A percentile compares a stretch with the other conserved stretches of the same genome.
Conservation (phyloP, 2,888 invertebrate species). For the Ormyrus pomaceus region DNA sequence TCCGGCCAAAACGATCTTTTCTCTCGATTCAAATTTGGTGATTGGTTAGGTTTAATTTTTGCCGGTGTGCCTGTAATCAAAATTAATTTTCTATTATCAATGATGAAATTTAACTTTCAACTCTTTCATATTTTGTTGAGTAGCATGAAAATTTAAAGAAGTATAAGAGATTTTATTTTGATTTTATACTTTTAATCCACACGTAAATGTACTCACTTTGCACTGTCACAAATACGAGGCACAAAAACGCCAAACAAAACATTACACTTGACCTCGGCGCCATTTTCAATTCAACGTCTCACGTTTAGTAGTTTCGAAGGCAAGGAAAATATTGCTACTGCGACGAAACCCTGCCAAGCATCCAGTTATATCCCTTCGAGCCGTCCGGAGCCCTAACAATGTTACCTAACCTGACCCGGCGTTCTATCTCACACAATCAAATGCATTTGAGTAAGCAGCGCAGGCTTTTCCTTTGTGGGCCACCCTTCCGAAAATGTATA, state of each 20-base stretch:
- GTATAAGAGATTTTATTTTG: too few relatives aligned
- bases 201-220: slow-evolving; percentile 19
- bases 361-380: slow-evolving; percentile 16
- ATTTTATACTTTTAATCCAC: background rate
- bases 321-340: slow-evolving; percentile 24
- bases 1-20: slow-evolving; percentile 46
- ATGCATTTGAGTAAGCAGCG: background rate
- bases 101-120: background rate
- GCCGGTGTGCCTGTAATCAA: slow-evolving; percentile 14
- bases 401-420: background rate
- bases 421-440: background rate
- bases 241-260: slow-evolving; percentile 20
- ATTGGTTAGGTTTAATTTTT: background rate
- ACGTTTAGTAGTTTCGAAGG: slow-evolving; percentile 2
- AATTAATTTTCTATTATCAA: background rate
- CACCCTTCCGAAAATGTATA: background rate
- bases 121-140: too few relatives aligned
- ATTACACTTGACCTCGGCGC: background rate
- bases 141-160: too few relatives aligned
- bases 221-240: slow-evolving; percentile 1
- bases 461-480: background rate
- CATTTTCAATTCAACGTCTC: background rate
- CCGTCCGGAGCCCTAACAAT: slow-evolving; percentile 8
- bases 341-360: background rate
- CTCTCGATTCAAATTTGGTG: background rate